phyloP scores from a whole-genome alignment of 2,113 vertebrate species.

The Chaenogobius annularis region DNA sequence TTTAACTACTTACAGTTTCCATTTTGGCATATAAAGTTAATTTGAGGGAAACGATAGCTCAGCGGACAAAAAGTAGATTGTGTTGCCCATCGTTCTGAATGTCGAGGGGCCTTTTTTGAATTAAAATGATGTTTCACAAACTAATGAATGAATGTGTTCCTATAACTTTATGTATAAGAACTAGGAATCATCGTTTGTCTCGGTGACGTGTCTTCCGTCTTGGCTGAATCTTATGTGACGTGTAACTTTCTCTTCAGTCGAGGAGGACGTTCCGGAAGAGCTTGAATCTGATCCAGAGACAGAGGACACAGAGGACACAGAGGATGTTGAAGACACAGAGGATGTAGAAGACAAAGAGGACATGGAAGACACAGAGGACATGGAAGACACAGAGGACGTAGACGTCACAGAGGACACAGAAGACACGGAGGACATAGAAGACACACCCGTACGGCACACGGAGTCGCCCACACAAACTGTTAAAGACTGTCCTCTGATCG shows the following conservation, averaged over 20 bases:
- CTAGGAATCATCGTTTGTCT: too few relatives aligned
- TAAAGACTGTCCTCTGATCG: background rate
- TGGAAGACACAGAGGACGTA: constrained; percentile 37
- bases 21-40: too few relatives aligned
- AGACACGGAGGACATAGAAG: background rate
- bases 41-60: too few relatives aligned
- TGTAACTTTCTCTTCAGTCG: constrained; percentile 35
- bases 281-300: constrained; percentile 42
- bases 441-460: constrained; percentile 5
- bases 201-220: too few relatives aligned
- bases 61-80: too few relatives aligned
- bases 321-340: constrained; percentile 28
- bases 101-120: too few relatives aligned
- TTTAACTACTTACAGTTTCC: too few relatives aligned
- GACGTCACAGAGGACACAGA: constrained; percentile 24
- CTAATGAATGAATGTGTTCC: too few relatives aligned
- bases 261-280: constrained; percentile 59
- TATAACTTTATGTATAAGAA: too few relatives aligned
- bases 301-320: constrained; percentile 39
- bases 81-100: too few relatives aligned
- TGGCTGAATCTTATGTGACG: background rate
- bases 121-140: too few relatives aligned
- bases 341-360: constrained; percentile 6
- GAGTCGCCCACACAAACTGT: constrained; percentile 18
- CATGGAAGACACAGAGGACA: constrained; percentile 22